These are phyloP conservation scores for Arothron firmamentum DNA, from an alignment of 2,113 vertebrate species.

Conservation along the genomic window DNA sequence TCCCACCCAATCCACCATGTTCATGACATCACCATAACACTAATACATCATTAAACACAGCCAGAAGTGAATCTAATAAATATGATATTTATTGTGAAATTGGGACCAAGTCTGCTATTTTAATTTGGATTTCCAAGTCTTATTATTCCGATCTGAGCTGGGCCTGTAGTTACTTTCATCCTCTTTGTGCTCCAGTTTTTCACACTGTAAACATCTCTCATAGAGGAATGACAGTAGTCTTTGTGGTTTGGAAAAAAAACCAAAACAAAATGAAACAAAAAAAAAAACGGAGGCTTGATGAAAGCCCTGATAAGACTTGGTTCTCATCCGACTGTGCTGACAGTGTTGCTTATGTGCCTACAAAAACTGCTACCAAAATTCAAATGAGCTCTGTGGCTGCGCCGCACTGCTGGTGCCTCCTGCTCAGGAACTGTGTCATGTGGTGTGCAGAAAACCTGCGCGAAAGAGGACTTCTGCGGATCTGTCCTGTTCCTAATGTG, in stretches of 20 bases:
- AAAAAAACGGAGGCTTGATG: conserved; percentile 9
- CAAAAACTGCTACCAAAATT: conserved; percentile 23
- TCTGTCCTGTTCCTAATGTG: conserved; percentile 2
- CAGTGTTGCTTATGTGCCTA: conserved; percentile 28
- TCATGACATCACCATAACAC: conserved; percentile 3
- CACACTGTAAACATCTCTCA: conserved; percentile 34
- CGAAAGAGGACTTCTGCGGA: conserved; percentile 18
- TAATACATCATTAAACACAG: conserved; percentile 14
- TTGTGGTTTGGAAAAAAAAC: conserved; percentile 49
- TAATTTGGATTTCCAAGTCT: neutral
- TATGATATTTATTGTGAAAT: neutral
- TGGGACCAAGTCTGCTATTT: neutral
- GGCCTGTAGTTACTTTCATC: neutral
- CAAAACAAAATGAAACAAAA: no score
- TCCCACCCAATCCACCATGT: conserved; percentile 5
- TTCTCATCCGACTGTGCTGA: conserved; percentile 12
- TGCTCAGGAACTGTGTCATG: conserved; percentile 8
- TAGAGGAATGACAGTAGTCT: conserved; percentile 36
- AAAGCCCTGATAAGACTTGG: conserved; percentile 1
- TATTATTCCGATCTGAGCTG: neutral
- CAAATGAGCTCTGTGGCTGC: conserved; percentile 20
- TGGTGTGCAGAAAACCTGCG: conserved; percentile 20
- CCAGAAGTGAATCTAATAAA: conserved; percentile 27
- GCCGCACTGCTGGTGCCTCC: conserved; percentile 15
- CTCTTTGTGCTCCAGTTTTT: neutral